These are phyloP conservation scores for Ephestia elutella DNA, from an alignment of 1,140 invertebrate genomes.

Conservation along the genomic window DNA sequence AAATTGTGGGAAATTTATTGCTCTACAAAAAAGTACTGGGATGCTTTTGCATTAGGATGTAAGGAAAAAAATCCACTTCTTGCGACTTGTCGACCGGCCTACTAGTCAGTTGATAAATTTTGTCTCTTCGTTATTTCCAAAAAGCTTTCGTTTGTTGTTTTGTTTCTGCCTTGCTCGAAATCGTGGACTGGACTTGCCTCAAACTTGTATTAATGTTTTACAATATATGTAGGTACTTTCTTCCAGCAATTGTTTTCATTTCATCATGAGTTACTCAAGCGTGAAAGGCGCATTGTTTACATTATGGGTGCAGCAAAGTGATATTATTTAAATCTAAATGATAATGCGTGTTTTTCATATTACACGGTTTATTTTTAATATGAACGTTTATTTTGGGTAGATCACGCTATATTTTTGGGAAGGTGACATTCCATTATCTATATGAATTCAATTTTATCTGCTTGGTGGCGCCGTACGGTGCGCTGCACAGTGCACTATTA, in stretches of 20 bases:
- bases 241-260: not conserved
- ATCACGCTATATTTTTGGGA: not conserved
- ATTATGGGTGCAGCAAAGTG: not conserved
- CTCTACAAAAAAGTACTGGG: no score
- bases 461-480: no score
- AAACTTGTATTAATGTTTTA: no score
- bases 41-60: no score
- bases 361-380: not conserved
- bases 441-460: not conserved
- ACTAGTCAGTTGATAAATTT: no score
- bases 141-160: no score
- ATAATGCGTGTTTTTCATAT: not conserved
- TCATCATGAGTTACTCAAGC: not conserved
- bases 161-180: no score
- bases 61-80: no score
- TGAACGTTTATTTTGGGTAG: not conserved
- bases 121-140: no score
- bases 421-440: not conserved
- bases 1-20: no score
- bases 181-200: no score
- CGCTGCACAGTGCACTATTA: not conserved
- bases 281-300: not conserved
- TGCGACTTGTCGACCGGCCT: no score
- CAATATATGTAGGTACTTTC: not conserved
- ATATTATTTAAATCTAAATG: not conserved